Conservation (phyloP, 2,113 vertebrate genomes). For the Percina caprodes region DNA sequence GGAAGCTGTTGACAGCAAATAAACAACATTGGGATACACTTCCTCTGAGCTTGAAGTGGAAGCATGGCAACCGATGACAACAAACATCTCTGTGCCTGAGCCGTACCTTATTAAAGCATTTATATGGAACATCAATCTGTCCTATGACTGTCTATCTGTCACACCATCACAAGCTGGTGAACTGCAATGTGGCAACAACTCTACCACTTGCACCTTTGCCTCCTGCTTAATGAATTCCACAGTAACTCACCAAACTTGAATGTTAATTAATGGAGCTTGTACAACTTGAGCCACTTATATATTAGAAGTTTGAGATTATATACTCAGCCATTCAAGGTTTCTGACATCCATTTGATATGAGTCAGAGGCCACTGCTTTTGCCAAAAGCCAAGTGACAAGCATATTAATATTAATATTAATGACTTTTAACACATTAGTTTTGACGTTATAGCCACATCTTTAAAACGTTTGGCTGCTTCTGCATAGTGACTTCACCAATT, state of each 20-base stretch:
- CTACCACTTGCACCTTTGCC: slow-evolving; percentile 4
- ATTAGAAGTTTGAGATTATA: slow-evolving; percentile 1
- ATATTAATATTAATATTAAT: too few species aligned
- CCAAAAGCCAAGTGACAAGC: slow-evolving; percentile 56
- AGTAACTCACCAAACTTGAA: slow-evolving; percentile 13
- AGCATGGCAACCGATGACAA: slow-evolving; percentile 36
- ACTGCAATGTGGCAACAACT: slow-evolving; percentile 25
- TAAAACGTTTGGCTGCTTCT: slow-evolving; percentile 25
- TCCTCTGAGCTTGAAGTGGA: slow-evolving; percentile 29
- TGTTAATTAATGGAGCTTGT: background rate
- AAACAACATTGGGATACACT: slow-evolving; percentile 36
- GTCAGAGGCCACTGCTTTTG: background rate
- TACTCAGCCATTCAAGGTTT: background rate
- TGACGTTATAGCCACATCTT: slow-evolving; percentile 37
- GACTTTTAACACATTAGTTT: slow-evolving; percentile 59
- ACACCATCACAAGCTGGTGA: slow-evolving; percentile 48
- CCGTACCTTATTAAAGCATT: slow-evolving; percentile 45
- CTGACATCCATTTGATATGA: slow-evolving; percentile 26
- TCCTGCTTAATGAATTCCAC: slow-evolving; percentile 39
- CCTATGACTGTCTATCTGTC: slow-evolving; percentile 51
- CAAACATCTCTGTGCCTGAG: slow-evolving; percentile 43
- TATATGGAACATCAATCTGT: slow-evolving; percentile 54
- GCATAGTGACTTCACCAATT: slow-evolving; percentile 6
- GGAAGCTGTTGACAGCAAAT: slow-evolving; percentile 56
- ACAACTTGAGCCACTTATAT: slow-evolving; percentile 8